Percentiles rank a stretch among this genome's conserved stretches.
phyloP scores from a whole-genome alignment of 1,140 invertebrate species.

The Kradibia gibbosae region DNA sequence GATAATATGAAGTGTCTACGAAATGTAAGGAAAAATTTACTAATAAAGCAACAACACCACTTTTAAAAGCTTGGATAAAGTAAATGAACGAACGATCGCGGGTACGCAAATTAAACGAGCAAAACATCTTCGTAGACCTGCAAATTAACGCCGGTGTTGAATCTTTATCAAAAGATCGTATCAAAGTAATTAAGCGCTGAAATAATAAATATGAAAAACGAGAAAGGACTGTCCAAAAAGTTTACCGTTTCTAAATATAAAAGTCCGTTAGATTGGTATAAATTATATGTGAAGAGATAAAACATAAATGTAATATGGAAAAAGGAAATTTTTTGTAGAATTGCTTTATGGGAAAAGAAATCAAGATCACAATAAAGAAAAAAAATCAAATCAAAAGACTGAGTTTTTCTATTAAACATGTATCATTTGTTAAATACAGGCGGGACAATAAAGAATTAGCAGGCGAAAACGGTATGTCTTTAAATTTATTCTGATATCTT shows the following conservation, averaged over 20 bases:
- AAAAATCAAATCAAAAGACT: slow-evolving; percentile 39
- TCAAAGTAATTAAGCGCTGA: slow-evolving; percentile 29
- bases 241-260: slow-evolving; percentile 40
- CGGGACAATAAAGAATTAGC: slow-evolving; percentile 18
- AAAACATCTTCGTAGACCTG: slow-evolving; percentile 27
- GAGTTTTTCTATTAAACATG: slow-evolving; percentile 40
- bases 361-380: slow-evolving; percentile 46
- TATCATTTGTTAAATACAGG: slow-evolving; percentile 29
- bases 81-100: slow-evolving; percentile 8
- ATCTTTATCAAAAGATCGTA: slow-evolving; percentile 43
- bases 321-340: slow-evolving; percentile 40
- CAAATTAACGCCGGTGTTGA: slow-evolving; percentile 33
- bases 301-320: slow-evolving; percentile 31
- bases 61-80: not conserved
- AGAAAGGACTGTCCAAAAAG: slow-evolving; percentile 28
- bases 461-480: slow-evolving; percentile 26
- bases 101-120: not conserved
- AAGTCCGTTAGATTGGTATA: slow-evolving; percentile 27
- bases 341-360: slow-evolving; percentile 43
- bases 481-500: slow-evolving; percentile 27
- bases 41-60: not conserved
- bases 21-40: not conserved
- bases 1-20: not conserved
- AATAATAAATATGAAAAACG: slow-evolving; percentile 39
- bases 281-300: slow-evolving; percentile 33